These are phyloP conservation scores for Xyrichtys novacula DNA, from an alignment of 2,797 vertebrate genomes.

Conservation along the genomic window DNA sequence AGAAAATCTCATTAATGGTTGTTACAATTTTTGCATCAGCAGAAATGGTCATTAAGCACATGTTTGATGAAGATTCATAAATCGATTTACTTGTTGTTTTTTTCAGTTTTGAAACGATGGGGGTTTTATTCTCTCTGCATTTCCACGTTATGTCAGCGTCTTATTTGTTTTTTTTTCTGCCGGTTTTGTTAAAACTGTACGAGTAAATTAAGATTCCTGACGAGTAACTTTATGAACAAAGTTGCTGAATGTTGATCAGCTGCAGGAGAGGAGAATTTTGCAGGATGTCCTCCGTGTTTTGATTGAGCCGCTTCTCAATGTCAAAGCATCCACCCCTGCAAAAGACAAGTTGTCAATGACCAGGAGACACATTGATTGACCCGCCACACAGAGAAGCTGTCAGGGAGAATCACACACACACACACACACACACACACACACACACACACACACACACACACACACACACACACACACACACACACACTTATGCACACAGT, in stretches of 20 bases:
- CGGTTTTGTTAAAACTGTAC: background rate
- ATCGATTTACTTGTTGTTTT: background rate
- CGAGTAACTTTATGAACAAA: background rate
- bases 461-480: constrained; percentile 13
- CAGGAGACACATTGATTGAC: constrained; percentile 46
- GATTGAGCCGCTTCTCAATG: constrained; percentile 17
- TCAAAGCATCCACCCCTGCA: constrained; percentile 27
- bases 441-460: constrained; percentile 17
- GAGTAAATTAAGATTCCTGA: background rate
- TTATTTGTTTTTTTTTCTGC: constrained; percentile 9
- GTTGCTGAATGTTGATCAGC: background rate
- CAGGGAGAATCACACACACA: constrained; percentile 22
- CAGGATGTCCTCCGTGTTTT: constrained; percentile 2
- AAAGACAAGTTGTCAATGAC: constrained; percentile 46
- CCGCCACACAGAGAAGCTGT: constrained; percentile 26
- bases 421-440: constrained; percentile 7
- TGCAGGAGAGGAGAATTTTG: background rate
- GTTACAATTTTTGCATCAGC: constrained; percentile 4
- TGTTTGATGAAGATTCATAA: background rate
- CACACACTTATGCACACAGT: constrained; percentile 18
- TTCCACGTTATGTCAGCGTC: background rate
- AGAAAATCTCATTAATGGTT: background rate
- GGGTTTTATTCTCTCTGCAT: background rate
- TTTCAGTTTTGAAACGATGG: background rate
- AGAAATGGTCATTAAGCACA: background rate